Conservation (phyloP, 2,797 vertebrate genomes). For the Sebastes diploproa region DNA sequence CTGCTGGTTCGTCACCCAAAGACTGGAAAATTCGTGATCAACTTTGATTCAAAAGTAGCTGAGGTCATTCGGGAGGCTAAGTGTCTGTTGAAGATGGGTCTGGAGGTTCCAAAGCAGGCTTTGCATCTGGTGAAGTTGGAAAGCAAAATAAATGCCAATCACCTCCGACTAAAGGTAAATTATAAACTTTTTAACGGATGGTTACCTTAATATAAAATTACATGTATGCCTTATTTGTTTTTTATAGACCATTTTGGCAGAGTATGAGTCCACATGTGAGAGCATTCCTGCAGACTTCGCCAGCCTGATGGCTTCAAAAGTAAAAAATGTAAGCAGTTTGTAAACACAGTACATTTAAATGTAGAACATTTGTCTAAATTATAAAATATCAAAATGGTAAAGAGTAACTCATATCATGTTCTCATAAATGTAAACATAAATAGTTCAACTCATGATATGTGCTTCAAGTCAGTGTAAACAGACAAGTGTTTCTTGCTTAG, state of each 20-base stretch:
- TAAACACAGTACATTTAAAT: background rate
- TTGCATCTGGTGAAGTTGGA: conserved; percentile 78
- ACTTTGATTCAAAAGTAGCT: conserved; percentile 85
- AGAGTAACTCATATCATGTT: background rate
- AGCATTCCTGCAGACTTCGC: conserved; percentile 78
- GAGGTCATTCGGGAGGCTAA: conserved; percentile 84
- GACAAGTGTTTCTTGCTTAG: background rate
- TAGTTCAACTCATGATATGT: background rate
- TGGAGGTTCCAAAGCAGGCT: conserved; percentile 84
- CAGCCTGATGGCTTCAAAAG: conserved; percentile 81
- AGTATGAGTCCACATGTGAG: conserved; percentile 80
- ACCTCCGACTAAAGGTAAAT: conserved; percentile 81
- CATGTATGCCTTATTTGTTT: conserved; percentile 26
- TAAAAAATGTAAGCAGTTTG: conserved; percentile 76
- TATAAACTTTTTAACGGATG: background rate
- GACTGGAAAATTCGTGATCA: conserved; percentile 81
- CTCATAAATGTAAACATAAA: background rate
- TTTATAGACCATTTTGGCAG: conserved; percentile 80
- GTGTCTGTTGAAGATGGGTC: conserved; percentile 83
- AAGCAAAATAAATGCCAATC: conserved; percentile 75
- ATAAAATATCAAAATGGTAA: background rate
- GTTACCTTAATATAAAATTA: background rate
- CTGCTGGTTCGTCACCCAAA: conserved; percentile 81
- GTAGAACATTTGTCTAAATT: background rate
- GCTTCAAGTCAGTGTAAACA: background rate